These are phyloP conservation scores for Drosophila yooni DNA, from an alignment of 2,888 invertebrate species.

Conservation along the genomic window DNA sequence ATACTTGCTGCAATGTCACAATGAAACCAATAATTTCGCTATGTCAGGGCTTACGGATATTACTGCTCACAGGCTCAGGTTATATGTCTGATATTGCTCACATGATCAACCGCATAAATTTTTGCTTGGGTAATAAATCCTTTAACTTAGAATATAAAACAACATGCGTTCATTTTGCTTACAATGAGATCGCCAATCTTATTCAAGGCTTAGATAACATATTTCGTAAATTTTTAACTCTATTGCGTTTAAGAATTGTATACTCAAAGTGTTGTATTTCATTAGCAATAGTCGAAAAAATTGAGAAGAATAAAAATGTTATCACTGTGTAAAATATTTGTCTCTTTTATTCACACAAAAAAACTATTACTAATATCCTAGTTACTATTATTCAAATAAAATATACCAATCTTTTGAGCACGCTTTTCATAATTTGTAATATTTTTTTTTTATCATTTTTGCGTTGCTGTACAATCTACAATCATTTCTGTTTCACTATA, in stretches of 20 bases:
- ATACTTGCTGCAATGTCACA: conserved; percentile 76
- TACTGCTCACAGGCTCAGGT: conserved; percentile 65
- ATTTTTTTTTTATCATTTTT: neutral
- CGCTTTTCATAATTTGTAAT: neutral
- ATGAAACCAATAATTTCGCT: conserved; percentile 74
- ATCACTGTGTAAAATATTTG: neutral
- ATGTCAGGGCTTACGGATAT: conserved; percentile 63
- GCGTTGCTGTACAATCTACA: neutral
- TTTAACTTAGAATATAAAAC: conserved; percentile 66
- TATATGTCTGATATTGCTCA: conserved; percentile 68
- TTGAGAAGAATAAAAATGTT: conserved; percentile 18
- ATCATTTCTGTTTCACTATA: neutral
- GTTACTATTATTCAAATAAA: neutral
- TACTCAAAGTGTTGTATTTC: conserved; percentile 77
- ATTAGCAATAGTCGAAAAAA: conserved; percentile 65
- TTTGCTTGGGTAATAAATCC: conserved; percentile 71
- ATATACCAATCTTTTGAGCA: neutral
- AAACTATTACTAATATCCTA: neutral
- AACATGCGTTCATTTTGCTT: conserved; percentile 60
- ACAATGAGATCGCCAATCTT: conserved; percentile 63
- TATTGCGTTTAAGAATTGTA: conserved; percentile 70
- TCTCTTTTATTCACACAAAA: conserved; percentile 11
- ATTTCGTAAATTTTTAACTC: conserved; percentile 56
- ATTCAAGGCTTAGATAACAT: conserved; percentile 57
- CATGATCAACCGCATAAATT: conserved; percentile 68